Base-by-base conservation (phyloP, 2,888 invertebrate genomes). In the Agriopis aurantiaria region DNA sequence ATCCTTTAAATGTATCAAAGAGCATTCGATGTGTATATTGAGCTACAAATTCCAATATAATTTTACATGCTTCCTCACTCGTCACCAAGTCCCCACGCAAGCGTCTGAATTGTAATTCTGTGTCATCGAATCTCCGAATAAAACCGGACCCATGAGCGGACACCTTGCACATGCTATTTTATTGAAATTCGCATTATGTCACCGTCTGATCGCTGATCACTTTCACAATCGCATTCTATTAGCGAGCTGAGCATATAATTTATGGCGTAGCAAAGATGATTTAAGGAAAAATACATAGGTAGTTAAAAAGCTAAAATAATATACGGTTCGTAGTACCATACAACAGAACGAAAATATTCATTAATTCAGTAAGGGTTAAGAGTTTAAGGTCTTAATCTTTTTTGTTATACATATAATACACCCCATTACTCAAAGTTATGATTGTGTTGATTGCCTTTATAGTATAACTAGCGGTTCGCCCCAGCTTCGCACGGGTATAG, bases 151-250 rank as follows among this genome's bases (percentile, higher is more conserved):
- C 75, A 68, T 57, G 77, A 71, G 78, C 81, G 81, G 85, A 82
- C 79, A 78, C 78, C 77, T 83, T 62, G 55, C 79, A 78, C 78
- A 76, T 79, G 76, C 73, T 75, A 74, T 78, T 80, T 82, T 84
- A 85, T 83, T 82, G 80, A 82, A 82, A 82, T 80, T 80, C 80
- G 78, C 72, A 79, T 79, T 80, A 79, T 84, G 81, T 83, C 85
- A 85, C 80, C 77, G 77, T 76, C 76, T 78, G 78, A 82, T 78
- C 76, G 73, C 75, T 76, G 78, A 82, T 79, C 83, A 85, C 88
- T 88, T 88, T 87, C 87, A 84, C 85, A 85, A 84, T 83, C 82
- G 80, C 48, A 51, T 61, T 59, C 58, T 64, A 48, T 53, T 56
- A 46, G 58, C 10, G n/a, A 55, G 56, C 64, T 68, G 55, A 53